Evolutionary conservation across 2,888 invertebrate genomes (phyloP).

Genomic region (Thereva unica): DNA sequence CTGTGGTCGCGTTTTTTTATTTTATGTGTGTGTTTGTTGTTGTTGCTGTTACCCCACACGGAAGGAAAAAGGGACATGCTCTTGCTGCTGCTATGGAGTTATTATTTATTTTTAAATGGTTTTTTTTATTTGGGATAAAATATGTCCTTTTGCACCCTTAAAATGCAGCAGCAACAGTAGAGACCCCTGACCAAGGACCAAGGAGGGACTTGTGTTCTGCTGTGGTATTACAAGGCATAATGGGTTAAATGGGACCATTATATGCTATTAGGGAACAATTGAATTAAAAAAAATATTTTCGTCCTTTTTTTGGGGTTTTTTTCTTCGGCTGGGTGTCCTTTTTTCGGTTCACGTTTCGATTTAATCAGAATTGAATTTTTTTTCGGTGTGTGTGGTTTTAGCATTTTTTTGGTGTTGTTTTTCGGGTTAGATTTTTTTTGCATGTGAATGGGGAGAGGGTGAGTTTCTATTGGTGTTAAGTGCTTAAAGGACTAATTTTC

Average conservation of each 20-base stretch:
- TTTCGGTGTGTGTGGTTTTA: not conserved
- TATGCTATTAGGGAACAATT: constrained; percentile 16
- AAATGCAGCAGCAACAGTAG: not conserved
- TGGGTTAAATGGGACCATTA: constrained; percentile 19
- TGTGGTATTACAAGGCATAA: not conserved
- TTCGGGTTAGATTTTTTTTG: too few species aligned
- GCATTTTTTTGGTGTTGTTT: not conserved
- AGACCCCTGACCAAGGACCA: not conserved
- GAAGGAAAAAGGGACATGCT: not conserved
- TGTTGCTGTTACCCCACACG: not conserved
- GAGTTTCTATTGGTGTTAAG: too few species aligned
- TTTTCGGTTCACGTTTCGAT: not conserved
- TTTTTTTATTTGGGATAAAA: not conserved
- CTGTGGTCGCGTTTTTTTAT: constrained; percentile 1
- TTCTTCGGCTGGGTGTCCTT: constrained; percentile 1
- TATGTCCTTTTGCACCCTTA: constrained; percentile 4
- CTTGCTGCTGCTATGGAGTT: not conserved
- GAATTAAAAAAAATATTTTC: constrained; percentile 14
- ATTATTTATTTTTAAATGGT: not conserved
- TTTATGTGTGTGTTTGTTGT: not conserved
- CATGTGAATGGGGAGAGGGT: too few species aligned
- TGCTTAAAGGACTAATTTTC: too few species aligned
- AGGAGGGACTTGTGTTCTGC: not conserved
- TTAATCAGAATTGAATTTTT: not conserved
- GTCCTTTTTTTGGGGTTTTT: constrained; percentile 3